Evolutionary conservation across 2,113 vertebrate genomes (phyloP).

Genomic region (Spea multiplicata): DNA sequence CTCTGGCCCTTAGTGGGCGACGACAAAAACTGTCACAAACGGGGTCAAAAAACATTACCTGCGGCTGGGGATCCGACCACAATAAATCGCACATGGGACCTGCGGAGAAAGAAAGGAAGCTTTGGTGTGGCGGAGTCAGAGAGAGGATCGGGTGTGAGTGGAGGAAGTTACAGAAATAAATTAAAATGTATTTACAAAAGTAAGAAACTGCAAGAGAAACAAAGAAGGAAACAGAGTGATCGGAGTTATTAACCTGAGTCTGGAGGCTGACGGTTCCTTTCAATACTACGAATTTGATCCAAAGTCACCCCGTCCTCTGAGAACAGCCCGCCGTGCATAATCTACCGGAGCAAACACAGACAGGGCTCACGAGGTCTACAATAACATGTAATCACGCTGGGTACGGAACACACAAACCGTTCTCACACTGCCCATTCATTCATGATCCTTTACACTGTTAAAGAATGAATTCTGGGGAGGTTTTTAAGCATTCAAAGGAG

Average conservation of each 20-base stretch:
- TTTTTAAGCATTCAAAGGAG: too few species aligned
- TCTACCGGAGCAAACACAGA: slow-evolving; percentile 58
- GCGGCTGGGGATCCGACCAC: slow-evolving; percentile 89
- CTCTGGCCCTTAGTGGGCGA: not conserved
- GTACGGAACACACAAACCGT: too few species aligned
- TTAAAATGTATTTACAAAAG: not conserved
- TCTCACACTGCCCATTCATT: too few species aligned
- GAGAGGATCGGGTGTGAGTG: too few species aligned
- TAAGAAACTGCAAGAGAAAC: not conserved
- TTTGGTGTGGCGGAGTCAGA: not conserved
- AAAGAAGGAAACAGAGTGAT: not conserved
- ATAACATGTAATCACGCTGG: not conserved
- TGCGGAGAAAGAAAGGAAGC: slow-evolving; percentile 48
- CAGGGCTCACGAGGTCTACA: not conserved
- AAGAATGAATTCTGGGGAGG: too few species aligned
- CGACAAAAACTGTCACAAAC: not conserved
- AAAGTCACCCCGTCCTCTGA: slow-evolving; percentile 90
- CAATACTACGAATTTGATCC: slow-evolving; percentile 86
- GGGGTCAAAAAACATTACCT: slow-evolving; percentile 61
- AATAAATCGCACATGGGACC: slow-evolving; percentile 94
- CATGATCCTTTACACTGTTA: too few species aligned
- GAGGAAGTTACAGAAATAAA: not conserved
- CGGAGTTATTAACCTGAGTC: slow-evolving; percentile 65
- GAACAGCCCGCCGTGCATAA: slow-evolving; percentile 94
- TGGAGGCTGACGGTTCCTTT: slow-evolving; percentile 72